Conservation (phyloP, 1,140 invertebrate species). For the Trichonephila clavipes region DNA sequence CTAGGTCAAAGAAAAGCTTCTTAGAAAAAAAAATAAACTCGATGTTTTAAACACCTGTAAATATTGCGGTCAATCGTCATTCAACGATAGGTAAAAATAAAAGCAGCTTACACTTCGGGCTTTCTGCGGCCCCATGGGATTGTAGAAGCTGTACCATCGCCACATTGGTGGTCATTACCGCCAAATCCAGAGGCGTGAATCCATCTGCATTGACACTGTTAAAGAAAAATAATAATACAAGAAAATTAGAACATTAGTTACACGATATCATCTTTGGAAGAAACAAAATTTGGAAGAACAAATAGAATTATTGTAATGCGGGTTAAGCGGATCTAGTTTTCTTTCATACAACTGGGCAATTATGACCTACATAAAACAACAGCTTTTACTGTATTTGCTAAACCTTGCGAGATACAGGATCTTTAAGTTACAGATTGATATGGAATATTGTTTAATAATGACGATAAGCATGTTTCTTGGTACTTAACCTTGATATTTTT, state of each 20-base stretch:
- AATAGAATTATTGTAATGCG: conserved; percentile 4
- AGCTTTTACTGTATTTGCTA: conserved; percentile 20
- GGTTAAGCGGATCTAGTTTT: neutral
- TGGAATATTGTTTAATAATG: neutral
- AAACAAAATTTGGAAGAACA: neutral
- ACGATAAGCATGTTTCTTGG: neutral
- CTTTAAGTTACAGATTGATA: neutral
- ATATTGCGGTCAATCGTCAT: conserved; percentile 8
- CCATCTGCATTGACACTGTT: conserved; percentile 90
- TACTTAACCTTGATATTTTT: neutral
- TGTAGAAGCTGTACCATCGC: conserved; percentile 93
- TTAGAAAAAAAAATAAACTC: neutral
- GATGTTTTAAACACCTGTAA: neutral
- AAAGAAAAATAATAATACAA: conserved; percentile 58
- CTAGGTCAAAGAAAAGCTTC: neutral
- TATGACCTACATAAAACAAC: conserved; percentile 10
- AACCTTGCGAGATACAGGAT: neutral
- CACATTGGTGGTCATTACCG: conserved; percentile 92
- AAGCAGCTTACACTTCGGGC: conserved; percentile 89
- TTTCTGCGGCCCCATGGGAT: conserved; percentile 92
- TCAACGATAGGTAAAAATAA: neutral
- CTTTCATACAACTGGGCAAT: neutral
- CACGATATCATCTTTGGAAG: neutral
- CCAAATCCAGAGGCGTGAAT: conserved; percentile 93
- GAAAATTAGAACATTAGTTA: conserved; percentile 47